phyloP scores from a whole-genome alignment of 2,888 invertebrate genomes.

The Acleris holmiana region DNA sequence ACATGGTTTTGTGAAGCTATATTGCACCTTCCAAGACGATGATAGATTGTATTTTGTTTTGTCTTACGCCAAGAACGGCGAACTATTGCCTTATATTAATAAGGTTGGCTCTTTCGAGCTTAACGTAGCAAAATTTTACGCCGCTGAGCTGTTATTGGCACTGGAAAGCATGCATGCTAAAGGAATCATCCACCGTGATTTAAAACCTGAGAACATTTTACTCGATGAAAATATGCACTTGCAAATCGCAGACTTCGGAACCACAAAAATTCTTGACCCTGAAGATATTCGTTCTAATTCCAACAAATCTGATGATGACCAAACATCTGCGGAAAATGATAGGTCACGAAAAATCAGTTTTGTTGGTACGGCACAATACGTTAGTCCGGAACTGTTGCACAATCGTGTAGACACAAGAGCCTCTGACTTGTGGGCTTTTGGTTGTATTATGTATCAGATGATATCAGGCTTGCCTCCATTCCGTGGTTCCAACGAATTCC shows the following conservation, averaged over 20 bases:
- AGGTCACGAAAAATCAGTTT: slow-evolving; percentile 91
- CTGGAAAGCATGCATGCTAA: slow-evolving; percentile 95
- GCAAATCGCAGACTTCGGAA: slow-evolving; percentile 98
- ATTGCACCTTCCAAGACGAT: slow-evolving; percentile 98
- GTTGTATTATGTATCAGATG: slow-evolving; percentile 99
- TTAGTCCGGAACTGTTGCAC: slow-evolving; percentile 97
- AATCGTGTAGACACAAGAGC: slow-evolving; percentile 90
- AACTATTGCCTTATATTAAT: slow-evolving; percentile 95
- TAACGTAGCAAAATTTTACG: slow-evolving; percentile 95
- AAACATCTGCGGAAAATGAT: slow-evolving; percentile 60
- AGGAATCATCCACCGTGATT: slow-evolving; percentile 96
- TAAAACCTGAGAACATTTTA: slow-evolving; percentile 99
- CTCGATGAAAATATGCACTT: slow-evolving; percentile 98
- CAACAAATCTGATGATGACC: slow-evolving; percentile 59
- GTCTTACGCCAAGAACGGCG: slow-evolving; percentile 97
- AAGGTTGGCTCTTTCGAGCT: slow-evolving; percentile 95
- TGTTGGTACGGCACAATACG: slow-evolving; percentile 99
- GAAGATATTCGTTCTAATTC: slow-evolving; percentile 60
- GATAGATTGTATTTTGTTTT: slow-evolving; percentile 97
- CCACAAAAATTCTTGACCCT: slow-evolving; percentile 91
- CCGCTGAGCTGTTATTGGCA: slow-evolving; percentile 96
- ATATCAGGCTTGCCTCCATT: slow-evolving; percentile 96
- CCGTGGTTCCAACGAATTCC: slow-evolving; percentile 95
- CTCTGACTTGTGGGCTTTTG: slow-evolving; percentile 98
- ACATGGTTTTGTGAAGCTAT: slow-evolving; percentile 96